Base-by-base conservation (phyloP, 2,888 invertebrate species). In the Drosophila macrospina region DNA sequence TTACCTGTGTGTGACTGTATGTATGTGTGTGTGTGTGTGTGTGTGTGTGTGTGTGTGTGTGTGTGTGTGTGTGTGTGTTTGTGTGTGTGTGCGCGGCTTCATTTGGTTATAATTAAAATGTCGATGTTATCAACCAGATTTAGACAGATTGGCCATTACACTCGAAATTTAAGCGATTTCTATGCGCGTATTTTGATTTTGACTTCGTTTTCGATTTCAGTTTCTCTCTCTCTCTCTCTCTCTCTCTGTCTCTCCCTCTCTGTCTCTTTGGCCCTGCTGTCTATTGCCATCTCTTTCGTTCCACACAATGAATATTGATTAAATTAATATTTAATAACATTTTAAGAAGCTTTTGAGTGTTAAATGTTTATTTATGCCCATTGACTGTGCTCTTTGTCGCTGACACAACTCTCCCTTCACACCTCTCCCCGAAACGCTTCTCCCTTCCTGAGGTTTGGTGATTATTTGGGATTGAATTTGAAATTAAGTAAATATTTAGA, bases 21-120 rank as follows among this genome's bases (percentile, higher is more conserved):
- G 20, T 7, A 3, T 52, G 6, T 11, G 20, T 20, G 20, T 20
- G 20, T 20, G 20, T 7, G 20, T 52, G 24, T 59, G 51, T 63
- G 28, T 71, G 76, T 65, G 66, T 48, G 67, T 26, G 88, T 84
- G 86, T 7, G 20, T 20, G 20, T 20, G 20, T 20, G 20, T 20
- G 1, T 20, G 20, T 20, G 20, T 11, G 10, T 54, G 10, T 66
- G 7, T 44, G 47, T 61, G 13, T 39, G 26, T 26, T 7, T 52
- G 24, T 59, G 51, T 63, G 28, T 71, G 76, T 65, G 66, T 48
- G 67, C 30, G 88, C 86, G 86, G 74, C 83, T 88, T 85, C 90
- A 88, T 88, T 87, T 87, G 80, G 79, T 76, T 79, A 90, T 81
- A 90, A 90, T 90, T 90, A 90, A 90, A 88, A 90, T 88, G 90